Percentiles rank a stretch among this genome's conserved stretches.
Conservation (phyloP, 2,113 vertebrate genomes). For the Collichthys lucidus region DNA sequence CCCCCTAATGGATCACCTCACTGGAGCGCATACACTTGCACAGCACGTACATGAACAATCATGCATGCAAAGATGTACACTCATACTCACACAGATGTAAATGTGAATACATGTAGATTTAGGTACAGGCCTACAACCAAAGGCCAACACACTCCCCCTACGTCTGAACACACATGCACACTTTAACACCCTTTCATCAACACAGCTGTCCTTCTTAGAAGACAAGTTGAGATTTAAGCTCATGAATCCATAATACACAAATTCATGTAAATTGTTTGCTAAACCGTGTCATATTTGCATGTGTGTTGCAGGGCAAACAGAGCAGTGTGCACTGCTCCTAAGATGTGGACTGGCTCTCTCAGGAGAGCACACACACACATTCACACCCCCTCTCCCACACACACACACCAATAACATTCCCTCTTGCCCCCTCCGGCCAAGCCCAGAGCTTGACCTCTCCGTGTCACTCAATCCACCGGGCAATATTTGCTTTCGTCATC, state of each 20-base stretch:
- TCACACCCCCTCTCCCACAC: slow-evolving; percentile 28
- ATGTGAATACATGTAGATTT: slow-evolving; percentile 28
- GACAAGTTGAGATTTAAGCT: slow-evolving; percentile 67
- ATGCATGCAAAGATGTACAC: slow-evolving; percentile 27
- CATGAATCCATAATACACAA: slow-evolving; percentile 75
- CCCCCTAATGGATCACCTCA: slow-evolving; percentile 75
- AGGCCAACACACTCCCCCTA: slow-evolving; percentile 12
- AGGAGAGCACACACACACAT: slow-evolving; percentile 65
- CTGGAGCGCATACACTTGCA: slow-evolving; percentile 32
- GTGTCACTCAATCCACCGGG: slow-evolving; percentile 80
- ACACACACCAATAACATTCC: slow-evolving; percentile 66
- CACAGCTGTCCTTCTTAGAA: slow-evolving; percentile 54
- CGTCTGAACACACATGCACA: neutral
- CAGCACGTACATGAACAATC: slow-evolving; percentile 33
- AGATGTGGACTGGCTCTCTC: slow-evolving; percentile 80
- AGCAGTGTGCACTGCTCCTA: slow-evolving; percentile 53
- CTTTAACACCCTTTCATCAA: slow-evolving; percentile 62
- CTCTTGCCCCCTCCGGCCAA: slow-evolving; percentile 62
- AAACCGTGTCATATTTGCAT: slow-evolving; percentile 71
- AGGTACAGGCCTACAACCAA: slow-evolving; percentile 15
- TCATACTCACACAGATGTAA: slow-evolving; percentile 35
- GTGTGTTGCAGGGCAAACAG: slow-evolving; percentile 73
- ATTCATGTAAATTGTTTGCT: slow-evolving; percentile 75
- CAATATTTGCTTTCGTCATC: slow-evolving; percentile 84
- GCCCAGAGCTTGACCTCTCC: slow-evolving; percentile 79